phyloP scores from a whole-genome alignment of 2,888 invertebrate genomes.

The Callinectes sapidus region DNA sequence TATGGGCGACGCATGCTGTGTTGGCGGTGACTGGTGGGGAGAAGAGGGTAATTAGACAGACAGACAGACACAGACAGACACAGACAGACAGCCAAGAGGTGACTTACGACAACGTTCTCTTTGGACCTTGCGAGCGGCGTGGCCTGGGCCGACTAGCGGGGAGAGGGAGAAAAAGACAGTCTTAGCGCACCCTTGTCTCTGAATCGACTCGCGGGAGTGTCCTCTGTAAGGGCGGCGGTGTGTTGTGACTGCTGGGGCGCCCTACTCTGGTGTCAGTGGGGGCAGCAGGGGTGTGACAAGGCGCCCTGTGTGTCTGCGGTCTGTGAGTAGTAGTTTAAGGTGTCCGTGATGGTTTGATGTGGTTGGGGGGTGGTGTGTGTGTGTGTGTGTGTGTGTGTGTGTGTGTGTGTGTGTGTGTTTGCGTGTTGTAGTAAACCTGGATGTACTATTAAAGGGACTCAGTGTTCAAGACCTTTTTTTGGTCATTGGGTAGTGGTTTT shows the following conservation, averaged over 20 bases:
- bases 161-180: slow-evolving; percentile 44
- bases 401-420: not conserved
- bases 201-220: not conserved
- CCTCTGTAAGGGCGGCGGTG: not conserved
- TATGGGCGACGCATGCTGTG: not conserved
- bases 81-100: slow-evolving; percentile 18
- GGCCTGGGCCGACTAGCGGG: slow-evolving; percentile 64
- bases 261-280: not conserved
- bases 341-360: not conserved
- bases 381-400: not conserved
- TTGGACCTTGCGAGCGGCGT: slow-evolving; percentile 68
- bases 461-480: not conserved
- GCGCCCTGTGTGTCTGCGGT: not conserved
- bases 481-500: not conserved
- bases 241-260: not conserved
- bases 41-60: slow-evolving; percentile 26
- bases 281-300: not conserved
- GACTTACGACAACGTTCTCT: slow-evolving; percentile 70
- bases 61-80: slow-evolving; percentile 25
- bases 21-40: not conserved
- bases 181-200: not conserved
- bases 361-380: not conserved
- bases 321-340: not conserved
- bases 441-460: not conserved
- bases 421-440: not conserved